These are phyloP conservation scores for Synaphobranchus kaupii DNA, from an alignment of 2,797 vertebrate species.

Conservation along the genomic window DNA sequence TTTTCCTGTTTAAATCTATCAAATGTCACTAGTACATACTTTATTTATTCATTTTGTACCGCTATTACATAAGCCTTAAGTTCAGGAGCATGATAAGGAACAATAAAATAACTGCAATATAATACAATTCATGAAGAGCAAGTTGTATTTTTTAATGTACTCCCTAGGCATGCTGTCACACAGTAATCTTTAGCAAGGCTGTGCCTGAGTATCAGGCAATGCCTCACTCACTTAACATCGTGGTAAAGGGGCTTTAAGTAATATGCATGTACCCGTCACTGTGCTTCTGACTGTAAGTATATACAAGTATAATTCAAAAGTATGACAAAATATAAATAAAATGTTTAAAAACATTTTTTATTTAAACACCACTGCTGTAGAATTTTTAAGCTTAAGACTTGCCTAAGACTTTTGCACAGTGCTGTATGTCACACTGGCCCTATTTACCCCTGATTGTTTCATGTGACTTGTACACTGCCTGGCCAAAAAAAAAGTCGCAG, in stretches of 20 bases:
- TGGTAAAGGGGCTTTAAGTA: background rate
- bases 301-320: background rate
- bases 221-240: background rate
- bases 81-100: background rate
- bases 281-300: background rate
- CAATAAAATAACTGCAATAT: background rate
- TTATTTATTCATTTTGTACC: background rate
- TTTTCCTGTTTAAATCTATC: background rate
- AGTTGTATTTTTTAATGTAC: background rate
- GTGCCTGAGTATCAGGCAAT: background rate
- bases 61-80: background rate
- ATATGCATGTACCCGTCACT: background rate
- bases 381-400: background rate
- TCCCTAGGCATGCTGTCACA: background rate
- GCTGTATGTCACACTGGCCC: too few species aligned
- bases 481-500: too few species aligned
- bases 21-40: background rate
- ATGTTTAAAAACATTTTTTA: background rate
- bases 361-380: background rate
- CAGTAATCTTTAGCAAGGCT: background rate
- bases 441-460: too few species aligned
- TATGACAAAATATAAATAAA: too few species aligned
- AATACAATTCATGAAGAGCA: background rate
- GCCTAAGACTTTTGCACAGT: too few species aligned
- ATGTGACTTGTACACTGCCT: too few species aligned